Conservation (phyloP, 2,888 invertebrate genomes). For the Xestia sexstrigata region DNA sequence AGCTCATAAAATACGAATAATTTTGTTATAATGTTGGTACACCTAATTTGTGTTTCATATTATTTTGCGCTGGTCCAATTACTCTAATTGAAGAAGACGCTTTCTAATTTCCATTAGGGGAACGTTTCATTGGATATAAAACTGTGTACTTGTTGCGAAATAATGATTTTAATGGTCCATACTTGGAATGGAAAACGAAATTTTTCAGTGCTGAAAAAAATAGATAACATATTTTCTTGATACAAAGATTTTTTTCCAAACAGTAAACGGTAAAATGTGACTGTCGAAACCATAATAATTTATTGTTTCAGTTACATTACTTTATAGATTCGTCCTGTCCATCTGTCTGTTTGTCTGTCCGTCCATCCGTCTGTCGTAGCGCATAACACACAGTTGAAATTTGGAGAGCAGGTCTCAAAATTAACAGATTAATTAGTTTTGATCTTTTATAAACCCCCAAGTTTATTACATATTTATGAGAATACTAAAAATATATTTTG, state of each 20-base stretch:
- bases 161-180: conserved; percentile 48
- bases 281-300: neutral
- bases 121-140: conserved; percentile 57
- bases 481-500: neutral
- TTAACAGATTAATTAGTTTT: neutral
- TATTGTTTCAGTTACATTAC: neutral
- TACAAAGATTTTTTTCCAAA: neutral
- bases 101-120: conserved; percentile 64
- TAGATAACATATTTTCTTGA: neutral
- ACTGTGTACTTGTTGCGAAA: conserved; percentile 49
- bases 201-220: neutral
- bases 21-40: conserved; percentile 54
- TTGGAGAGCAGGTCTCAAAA: neutral
- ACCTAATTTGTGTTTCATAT: conserved; percentile 60
- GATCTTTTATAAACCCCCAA: neutral
- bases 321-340: neutral
- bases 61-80: conserved; percentile 60
- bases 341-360: too few species aligned
- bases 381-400: too few species aligned
- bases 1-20: conserved; percentile 52
- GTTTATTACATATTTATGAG: neutral
- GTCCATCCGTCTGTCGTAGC: too few species aligned
- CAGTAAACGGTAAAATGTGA: neutral
- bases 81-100: conserved; percentile 55
- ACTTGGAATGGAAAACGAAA: conserved; percentile 11